Percentiles rank a stretch among this genome's conserved stretches.
Conservation (phyloP, 2,113 vertebrate genomes). For the Dicerorhinus sumatrensis region DNA sequence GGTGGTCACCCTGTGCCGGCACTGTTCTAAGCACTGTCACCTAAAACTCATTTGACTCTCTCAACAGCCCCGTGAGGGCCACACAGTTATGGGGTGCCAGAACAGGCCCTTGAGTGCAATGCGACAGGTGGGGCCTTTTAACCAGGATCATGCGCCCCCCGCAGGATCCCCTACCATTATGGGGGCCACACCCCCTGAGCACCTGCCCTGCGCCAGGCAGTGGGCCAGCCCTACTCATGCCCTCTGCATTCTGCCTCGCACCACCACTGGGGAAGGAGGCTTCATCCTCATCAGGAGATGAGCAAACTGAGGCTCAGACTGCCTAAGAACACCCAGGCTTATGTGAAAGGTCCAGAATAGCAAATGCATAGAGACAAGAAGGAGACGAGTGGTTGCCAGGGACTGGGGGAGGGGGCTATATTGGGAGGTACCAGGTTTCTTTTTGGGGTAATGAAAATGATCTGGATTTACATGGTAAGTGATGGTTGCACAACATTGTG, state of each 20-base stretch:
- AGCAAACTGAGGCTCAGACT: background rate
- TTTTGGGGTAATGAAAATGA: background rate
- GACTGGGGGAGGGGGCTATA: fast-evolving
- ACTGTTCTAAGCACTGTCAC: fast-evolving
- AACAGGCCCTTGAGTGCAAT: fast-evolving
- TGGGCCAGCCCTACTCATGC: background rate
- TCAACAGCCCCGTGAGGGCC: background rate
- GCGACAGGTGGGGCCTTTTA: background rate
- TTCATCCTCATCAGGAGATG: no score
- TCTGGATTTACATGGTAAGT: background rate
- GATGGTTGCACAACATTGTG: no score
- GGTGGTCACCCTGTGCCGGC: fast-evolving
- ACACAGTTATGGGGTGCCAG: background rate
- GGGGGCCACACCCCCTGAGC: fast-evolving
- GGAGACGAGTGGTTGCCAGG: background rate
- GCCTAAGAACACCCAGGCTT: background rate
- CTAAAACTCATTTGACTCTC: background rate
- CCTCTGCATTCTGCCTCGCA: background rate
- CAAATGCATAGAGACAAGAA: background rate
- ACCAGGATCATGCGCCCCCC: fast-evolving
- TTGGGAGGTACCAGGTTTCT: background rate
- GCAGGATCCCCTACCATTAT: background rate
- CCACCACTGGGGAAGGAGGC: background rate
- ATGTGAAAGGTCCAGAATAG: fast-evolving
- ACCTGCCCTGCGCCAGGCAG: background rate